Conservation (phyloP, 2,113 vertebrate genomes). For the Pavo muticus region DNA sequence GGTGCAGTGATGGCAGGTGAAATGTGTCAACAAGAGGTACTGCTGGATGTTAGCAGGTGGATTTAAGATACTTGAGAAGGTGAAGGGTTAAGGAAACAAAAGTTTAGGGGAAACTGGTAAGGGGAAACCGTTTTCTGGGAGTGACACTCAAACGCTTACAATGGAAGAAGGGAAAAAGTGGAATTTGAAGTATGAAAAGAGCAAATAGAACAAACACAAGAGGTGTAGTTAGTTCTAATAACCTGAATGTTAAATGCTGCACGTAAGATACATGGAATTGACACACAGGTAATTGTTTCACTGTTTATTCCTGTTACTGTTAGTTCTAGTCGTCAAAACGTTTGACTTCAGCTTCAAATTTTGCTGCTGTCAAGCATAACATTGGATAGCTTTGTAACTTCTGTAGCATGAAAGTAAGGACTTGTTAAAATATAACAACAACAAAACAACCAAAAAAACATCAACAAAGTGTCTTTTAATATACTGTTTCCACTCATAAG, state of each 20-base stretch:
- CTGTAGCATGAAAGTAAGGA: background rate
- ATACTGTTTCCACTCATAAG: background rate
- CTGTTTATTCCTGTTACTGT: background rate
- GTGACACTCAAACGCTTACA: background rate
- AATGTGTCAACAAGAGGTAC: background rate
- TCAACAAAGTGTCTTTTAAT: background rate
- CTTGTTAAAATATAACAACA: background rate
- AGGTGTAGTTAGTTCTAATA: background rate
- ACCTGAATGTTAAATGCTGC: background rate
- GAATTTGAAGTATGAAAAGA: background rate
- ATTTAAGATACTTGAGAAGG: background rate
- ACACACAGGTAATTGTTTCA: background rate
- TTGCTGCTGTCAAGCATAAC: background rate
- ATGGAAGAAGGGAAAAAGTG: background rate
- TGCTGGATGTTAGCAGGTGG: background rate
- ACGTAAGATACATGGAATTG: background rate
- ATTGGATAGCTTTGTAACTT: background rate
- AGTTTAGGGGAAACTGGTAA: background rate
- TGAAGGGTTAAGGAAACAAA: background rate
- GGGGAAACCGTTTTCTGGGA: background rate
- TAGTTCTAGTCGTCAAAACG: background rate
- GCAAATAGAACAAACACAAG: background rate
- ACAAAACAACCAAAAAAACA: too few relatives aligned
- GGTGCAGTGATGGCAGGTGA: background rate
- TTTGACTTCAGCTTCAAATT: background rate